Percentiles rank a stretch among this genome's conserved stretches.
These are phyloP conservation scores for Nothura maculosa DNA, from an alignment of 2,797 vertebrate species.

Conservation along the genomic window DNA sequence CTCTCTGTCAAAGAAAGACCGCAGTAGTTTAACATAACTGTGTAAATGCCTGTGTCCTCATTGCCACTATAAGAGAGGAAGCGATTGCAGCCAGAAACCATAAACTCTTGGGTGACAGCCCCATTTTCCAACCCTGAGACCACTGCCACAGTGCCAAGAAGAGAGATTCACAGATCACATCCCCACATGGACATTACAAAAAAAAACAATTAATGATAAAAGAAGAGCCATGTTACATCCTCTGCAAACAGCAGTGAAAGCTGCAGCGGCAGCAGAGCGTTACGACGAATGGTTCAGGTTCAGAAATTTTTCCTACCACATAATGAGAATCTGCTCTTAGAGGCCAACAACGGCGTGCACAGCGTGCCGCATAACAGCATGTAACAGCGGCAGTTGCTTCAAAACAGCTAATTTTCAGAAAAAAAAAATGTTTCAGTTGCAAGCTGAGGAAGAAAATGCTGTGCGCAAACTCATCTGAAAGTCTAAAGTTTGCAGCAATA, in stretches of 20 bases:
- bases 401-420: neutral
- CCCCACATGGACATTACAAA: neutral
- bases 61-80: neutral
- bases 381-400: neutral
- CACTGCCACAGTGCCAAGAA: neutral
- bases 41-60: neutral
- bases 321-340: neutral
- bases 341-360: neutral
- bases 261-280: neutral
- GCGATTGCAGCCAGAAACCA: neutral
- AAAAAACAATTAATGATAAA: too few relatives aligned
- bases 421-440: neutral
- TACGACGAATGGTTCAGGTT: constrained; percentile 1
- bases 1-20: neutral
- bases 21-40: neutral
- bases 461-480: neutral
- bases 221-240: neutral
- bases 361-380: neutral
- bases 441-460: neutral
- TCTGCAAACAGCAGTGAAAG: neutral
- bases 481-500: neutral
- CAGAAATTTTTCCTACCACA: neutral
- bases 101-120: neutral
- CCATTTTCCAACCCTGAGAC: neutral
- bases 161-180: neutral